A percentile compares a stretch with the other conserved stretches of the same genome.
Conservation (phyloP, 2,113 vertebrate species). For the Phylloscopus whistleri region DNA sequence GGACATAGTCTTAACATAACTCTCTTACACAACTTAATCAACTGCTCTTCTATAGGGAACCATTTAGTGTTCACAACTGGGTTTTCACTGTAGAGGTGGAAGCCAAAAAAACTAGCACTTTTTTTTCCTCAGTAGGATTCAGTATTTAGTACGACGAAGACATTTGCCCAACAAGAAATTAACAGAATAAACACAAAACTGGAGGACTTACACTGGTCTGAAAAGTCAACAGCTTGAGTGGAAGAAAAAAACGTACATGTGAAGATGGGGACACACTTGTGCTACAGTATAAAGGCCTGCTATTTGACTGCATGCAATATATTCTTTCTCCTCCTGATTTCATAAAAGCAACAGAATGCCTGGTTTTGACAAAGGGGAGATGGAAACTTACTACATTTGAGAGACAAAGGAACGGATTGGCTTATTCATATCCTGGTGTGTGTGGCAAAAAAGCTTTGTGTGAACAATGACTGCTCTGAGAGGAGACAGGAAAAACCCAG, state of each 20-base stretch:
- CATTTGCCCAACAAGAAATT: background rate
- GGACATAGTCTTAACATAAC: background rate
- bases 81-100: background rate
- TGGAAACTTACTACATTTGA: slow-evolving; percentile 21
- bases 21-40: background rate
- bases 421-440: slow-evolving; percentile 39
- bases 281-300: background rate
- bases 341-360: slow-evolving; percentile 8
- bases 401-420: slow-evolving; percentile 45
- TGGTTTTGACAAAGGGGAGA: slow-evolving; percentile 27
- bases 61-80: background rate
- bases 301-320: background rate
- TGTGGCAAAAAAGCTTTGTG: slow-evolving; percentile 28
- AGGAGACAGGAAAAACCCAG: slow-evolving; percentile 21
- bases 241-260: background rate
- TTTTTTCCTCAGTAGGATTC: background rate
- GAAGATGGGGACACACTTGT: background rate
- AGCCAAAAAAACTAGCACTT: background rate
- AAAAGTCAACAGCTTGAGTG: background rate
- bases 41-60: background rate
- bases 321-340: background rate
- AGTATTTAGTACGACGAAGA: background rate
- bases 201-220: background rate
- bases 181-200: slow-evolving; percentile 15
- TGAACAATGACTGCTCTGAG: slow-evolving; percentile 28